Conservation (phyloP, 2,113 vertebrate species). For the Lophura nycthemera region DNA sequence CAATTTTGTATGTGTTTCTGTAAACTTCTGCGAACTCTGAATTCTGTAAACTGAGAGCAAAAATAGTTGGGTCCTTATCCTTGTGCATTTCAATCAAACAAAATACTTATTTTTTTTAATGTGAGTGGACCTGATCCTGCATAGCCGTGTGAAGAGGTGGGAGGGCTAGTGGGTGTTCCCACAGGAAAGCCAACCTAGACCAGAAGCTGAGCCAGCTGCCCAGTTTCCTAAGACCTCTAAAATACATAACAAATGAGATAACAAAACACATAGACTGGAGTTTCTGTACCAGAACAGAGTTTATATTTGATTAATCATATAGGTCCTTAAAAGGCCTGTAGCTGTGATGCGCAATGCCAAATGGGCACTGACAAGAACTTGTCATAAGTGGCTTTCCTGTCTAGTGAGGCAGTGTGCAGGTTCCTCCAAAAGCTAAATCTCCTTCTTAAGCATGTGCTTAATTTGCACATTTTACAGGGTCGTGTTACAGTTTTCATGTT, state of each 20-base stretch:
- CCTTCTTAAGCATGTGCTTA: background rate
- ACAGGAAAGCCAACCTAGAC: background rate
- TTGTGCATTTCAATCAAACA: background rate
- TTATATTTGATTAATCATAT: fast-evolving
- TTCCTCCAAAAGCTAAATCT: background rate
- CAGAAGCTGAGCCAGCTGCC: background rate
- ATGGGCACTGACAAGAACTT: background rate
- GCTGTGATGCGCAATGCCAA: background rate
- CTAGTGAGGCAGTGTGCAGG: fast-evolving
- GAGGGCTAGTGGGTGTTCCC: background rate
- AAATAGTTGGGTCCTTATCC: background rate
- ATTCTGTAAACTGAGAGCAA: background rate
- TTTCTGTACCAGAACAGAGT: background rate
- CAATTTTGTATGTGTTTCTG: background rate
- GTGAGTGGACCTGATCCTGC: background rate
- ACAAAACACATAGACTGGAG: background rate
- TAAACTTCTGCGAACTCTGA: background rate
- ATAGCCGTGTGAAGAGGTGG: background rate
- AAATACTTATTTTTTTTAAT: background rate
- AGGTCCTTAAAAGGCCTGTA: background rate
- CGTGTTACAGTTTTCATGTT: background rate
- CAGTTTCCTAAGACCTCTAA: background rate
- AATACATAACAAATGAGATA: background rate
- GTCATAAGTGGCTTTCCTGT: background rate
- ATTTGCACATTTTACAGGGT: background rate